Percentiles rank a stretch among this genome's conserved stretches.
phyloP scores from a whole-genome alignment of 2,797 vertebrate genomes.

The Harpagifer antarcticus region DNA sequence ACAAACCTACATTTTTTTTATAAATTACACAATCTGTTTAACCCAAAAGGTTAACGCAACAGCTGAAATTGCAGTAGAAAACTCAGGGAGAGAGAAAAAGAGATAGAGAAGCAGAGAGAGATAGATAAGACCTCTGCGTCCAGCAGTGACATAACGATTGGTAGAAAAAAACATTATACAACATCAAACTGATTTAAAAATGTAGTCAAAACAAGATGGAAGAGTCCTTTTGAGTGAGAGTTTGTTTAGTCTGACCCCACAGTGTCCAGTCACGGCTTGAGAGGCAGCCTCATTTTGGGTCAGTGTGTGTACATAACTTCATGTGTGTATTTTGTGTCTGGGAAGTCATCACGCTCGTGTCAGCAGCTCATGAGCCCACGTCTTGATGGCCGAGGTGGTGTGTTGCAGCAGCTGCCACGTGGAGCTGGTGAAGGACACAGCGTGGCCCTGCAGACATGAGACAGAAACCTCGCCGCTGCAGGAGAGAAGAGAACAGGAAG shows the following conservation, averaged over 20 bases:
- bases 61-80: constrained; percentile 72
- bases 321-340: constrained; percentile 25
- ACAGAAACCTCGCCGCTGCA: constrained; percentile 90
- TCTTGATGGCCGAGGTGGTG: constrained; percentile 86
- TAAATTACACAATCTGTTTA: constrained; percentile 72
- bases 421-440: constrained; percentile 85
- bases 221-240: constrained; percentile 44
- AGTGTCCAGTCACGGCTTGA: constrained; percentile 14
- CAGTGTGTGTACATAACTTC: constrained; percentile 23
- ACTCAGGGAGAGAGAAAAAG: constrained; percentile 50
- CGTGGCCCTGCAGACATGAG: constrained; percentile 88
- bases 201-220: constrained; percentile 45
- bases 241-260: constrained; percentile 40
- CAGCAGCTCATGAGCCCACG: constrained; percentile 90
- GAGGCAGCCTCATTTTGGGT: constrained; percentile 49
- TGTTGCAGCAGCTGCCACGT: constrained; percentile 92
- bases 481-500: not conserved
- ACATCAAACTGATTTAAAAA: constrained; percentile 67
- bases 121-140: constrained; percentile 56
- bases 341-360: constrained; percentile 77
- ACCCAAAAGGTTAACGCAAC: constrained; percentile 54
- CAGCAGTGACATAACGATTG: constrained; percentile 66
- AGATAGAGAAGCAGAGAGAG: not conserved
- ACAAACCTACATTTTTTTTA: constrained; percentile 73
- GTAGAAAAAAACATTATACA: constrained; percentile 77